Evolutionary conservation across 2,888 invertebrate genomes (phyloP), one percentile per base, ranked within the genome.

Genomic region (Isotomurus palustris): DNA sequence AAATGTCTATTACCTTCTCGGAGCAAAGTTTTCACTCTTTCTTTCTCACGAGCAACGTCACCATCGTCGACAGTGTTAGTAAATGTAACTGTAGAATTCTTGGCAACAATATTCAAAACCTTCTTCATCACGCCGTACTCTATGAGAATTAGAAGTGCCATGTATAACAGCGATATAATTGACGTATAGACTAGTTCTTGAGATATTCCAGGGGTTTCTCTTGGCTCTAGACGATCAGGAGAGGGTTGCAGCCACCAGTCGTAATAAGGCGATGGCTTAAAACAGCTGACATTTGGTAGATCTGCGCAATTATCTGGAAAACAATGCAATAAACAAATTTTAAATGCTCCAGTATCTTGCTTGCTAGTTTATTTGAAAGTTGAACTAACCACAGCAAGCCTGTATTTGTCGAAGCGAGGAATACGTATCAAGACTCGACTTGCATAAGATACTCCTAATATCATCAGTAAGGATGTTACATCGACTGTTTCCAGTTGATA

Each of bases 391-490:
- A n/a, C n/a, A n/a, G n/a, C n/a, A n/a, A n/a, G n/a, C n/a, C n/a
- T n/a, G n/a, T n/a, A n/a, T n/a, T n/a, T n/a, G n/a, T n/a, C n/a
- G n/a, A n/a, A n/a, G n/a, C n/a, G n/a, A n/a, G n/a, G n/a, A n/a
- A n/a, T n/a, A n/a, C n/a, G n/a, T n/a, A n/a, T n/a, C n/a, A n/a
- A n/a, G n/a, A n/a, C n/a, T n/a, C n/a, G n/a, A n/a, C n/a, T n/a
- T n/a, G n/a, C n/a, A n/a, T n/a, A n/a, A n/a, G n/a, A n/a, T n/a
- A n/a, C n/a, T n/a, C n/a, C n/a, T n/a, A n/a, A n/a, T n/a, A 14
- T 32, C 44, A 24, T 35, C 17, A 2, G 56, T 29, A 1, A 56
- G 28, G 2, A 50, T 10, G 35, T 71, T 8, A 64, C 51, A 60
- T 24, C 48, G 12, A 10, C 41, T 52, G 19, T 57, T 57, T 3